Evolutionary conservation across 2,113 vertebrate species (phyloP).

Genomic region (Plectropomus leopardus): DNA sequence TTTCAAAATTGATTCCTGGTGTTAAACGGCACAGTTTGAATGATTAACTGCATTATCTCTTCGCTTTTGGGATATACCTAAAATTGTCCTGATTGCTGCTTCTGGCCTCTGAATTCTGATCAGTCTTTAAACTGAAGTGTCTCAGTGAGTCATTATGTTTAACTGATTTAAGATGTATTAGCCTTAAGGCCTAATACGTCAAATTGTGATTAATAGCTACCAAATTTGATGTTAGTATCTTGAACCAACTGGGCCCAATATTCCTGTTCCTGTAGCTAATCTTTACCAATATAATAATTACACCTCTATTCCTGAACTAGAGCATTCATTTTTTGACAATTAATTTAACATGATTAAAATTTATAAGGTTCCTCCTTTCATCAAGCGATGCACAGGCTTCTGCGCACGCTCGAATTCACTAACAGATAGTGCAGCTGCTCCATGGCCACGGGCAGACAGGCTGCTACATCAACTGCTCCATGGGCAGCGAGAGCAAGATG

Average conservation of each 20-base stretch:
- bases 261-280: slow-evolving; percentile 56
- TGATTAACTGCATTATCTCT: slow-evolving; percentile 37
- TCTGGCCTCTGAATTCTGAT: slow-evolving; percentile 32
- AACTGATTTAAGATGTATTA: slow-evolving; percentile 34
- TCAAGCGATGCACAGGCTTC: slow-evolving; percentile 74
- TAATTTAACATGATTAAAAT: slow-evolving; percentile 80
- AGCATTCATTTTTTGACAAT: slow-evolving; percentile 74
- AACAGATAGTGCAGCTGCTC: slow-evolving; percentile 82
- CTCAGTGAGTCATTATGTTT: slow-evolving; percentile 9
- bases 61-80: slow-evolving; percentile 30
- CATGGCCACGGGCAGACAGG: slow-evolving; percentile 82
- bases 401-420: slow-evolving; percentile 80
- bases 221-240: slow-evolving; percentile 35
- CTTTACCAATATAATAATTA: slow-evolving; percentile 71
- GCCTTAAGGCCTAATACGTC: slow-evolving; percentile 21
- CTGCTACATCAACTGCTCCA: slow-evolving; percentile 82
- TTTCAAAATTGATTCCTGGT: slow-evolving; percentile 34
- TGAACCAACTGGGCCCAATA: slow-evolving; percentile 30
- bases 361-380: slow-evolving; percentile 69
- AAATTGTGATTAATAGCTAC: slow-evolving; percentile 40
- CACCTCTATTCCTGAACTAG: slow-evolving; percentile 64
- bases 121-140: slow-evolving; percentile 23
- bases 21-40: slow-evolving; percentile 34
- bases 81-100: slow-evolving; percentile 11
- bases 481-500: slow-evolving; percentile 76